Conservation (phyloP, 2,888 invertebrate genomes). For the Cryptops parisi region DNA sequence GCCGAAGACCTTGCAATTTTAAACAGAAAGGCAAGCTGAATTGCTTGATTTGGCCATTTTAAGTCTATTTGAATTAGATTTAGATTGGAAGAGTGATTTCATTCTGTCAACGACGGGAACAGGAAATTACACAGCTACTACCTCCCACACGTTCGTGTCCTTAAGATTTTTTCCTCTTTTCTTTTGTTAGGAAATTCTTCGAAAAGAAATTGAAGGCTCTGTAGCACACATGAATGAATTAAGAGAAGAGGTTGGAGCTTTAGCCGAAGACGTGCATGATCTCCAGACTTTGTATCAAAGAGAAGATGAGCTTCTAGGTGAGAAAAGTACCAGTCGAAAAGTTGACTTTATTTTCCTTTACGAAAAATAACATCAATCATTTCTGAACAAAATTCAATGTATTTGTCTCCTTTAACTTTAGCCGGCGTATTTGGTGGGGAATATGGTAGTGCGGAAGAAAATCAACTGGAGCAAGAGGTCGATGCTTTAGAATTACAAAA, state of each 20-base stretch:
- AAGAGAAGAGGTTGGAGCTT: slow-evolving; percentile 14
- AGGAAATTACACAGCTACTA: too few relatives aligned
- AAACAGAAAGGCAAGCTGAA: slow-evolving; percentile 16
- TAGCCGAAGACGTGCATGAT: slow-evolving; percentile 17
- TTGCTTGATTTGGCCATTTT: too few relatives aligned
- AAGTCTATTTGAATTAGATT: too few relatives aligned
- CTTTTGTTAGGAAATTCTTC: slow-evolving; percentile 15
- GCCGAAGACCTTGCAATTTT: slow-evolving; percentile 17
- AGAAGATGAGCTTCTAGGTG: slow-evolving; percentile 16
- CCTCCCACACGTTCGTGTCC: too few relatives aligned
- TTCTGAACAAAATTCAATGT: neutral
- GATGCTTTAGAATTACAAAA: slow-evolving; percentile 36
- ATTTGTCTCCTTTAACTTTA: too few relatives aligned
- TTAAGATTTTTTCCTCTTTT: neutral
- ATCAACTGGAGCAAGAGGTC: slow-evolving; percentile 36
- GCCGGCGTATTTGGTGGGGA: slow-evolving; percentile 35
- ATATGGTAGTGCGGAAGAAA: slow-evolving; percentile 39
- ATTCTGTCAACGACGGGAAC: too few relatives aligned
- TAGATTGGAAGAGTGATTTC: too few relatives aligned
- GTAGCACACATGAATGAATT: slow-evolving; percentile 15
- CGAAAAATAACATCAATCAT: neutral
- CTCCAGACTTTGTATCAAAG: slow-evolving; percentile 13
- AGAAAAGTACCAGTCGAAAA: too few relatives aligned
- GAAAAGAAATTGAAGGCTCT: slow-evolving; percentile 18
- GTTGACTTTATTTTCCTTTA: too few relatives aligned